Evolutionary conservation across 1,140 invertebrate genomes (phyloP).

Genomic region (Hydropsyche tenuis): DNA sequence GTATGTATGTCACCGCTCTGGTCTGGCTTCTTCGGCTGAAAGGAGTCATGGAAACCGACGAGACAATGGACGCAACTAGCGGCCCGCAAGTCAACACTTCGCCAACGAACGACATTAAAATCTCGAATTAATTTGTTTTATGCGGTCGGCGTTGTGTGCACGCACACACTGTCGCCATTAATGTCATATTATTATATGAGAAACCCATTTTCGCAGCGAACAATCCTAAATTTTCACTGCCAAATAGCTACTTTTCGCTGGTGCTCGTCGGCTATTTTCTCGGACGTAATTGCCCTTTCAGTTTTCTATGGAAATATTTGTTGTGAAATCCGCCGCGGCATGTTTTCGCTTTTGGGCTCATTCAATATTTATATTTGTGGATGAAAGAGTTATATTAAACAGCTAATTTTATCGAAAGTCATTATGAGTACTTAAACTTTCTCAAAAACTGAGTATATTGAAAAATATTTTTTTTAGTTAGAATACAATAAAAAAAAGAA

Average conservation of each 20-base stretch:
- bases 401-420: too few relatives aligned
- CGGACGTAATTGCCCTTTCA: neutral
- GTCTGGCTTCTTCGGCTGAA: slow-evolving; percentile 15
- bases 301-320: slow-evolving; percentile 2
- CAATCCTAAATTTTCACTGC: slow-evolving; percentile 1
- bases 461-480: too few relatives aligned
- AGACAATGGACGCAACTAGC: slow-evolving; percentile 23
- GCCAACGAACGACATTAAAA: slow-evolving; percentile 25
- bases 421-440: too few relatives aligned
- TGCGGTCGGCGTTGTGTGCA: neutral
- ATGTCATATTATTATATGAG: neutral
- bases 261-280: neutral
- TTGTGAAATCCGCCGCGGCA: neutral
- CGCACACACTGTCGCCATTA: neutral
- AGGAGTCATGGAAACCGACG: neutral
- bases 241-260: neutral
- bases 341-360: too few relatives aligned
- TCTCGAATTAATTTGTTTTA: slow-evolving; percentile 18
- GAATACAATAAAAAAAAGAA: too few relatives aligned
- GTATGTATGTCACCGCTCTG: slow-evolving; percentile 25
- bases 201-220: neutral
- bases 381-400: too few relatives aligned
- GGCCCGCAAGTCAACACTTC: slow-evolving; percentile 6
- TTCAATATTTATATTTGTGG: too few relatives aligned
- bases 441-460: too few relatives aligned